A percentile compares a stretch with the other conserved stretches of the same genome.
Conservation (phyloP, 2,888 invertebrate species). For the Ganaspis brasiliensis region DNA sequence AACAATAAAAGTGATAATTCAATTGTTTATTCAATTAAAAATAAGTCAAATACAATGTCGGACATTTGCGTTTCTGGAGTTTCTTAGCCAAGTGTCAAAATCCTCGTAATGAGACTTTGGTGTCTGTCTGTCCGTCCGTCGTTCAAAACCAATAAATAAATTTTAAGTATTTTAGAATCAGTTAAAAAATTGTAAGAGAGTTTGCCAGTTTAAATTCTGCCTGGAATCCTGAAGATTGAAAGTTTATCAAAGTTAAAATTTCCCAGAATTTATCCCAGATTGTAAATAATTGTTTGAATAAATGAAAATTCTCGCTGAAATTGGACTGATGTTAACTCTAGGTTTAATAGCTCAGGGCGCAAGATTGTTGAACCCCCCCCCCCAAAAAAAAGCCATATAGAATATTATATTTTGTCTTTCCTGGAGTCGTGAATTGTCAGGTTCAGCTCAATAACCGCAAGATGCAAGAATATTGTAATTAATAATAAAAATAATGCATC, state of each 20-base stretch:
- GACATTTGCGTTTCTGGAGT: too few species aligned
- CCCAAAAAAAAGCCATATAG: constrained; percentile 36
- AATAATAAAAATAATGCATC: constrained; percentile 31
- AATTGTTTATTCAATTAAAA: too few species aligned
- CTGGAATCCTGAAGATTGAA: constrained; percentile 5
- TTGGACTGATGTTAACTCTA: constrained; percentile 20
- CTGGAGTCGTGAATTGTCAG: constrained; percentile 22
- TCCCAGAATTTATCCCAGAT: constrained; percentile 2
- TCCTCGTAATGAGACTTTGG: too few species aligned
- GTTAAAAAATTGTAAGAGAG: too few species aligned
- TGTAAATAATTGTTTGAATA: constrained; percentile 28
- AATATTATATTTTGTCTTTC: constrained; percentile 37
- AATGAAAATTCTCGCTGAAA: constrained; percentile 22
- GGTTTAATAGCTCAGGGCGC: constrained; percentile 39
- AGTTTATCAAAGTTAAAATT: constrained; percentile 27
- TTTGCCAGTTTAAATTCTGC: too few species aligned
- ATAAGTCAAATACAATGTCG: too few species aligned
- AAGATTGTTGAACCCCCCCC: constrained; percentile 32
- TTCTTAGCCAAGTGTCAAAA: too few species aligned
- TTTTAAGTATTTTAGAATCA: too few species aligned
- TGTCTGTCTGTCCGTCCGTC: too few species aligned
- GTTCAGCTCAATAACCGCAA: constrained; percentile 16
- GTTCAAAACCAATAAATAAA: too few species aligned
- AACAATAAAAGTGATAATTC: too few species aligned
- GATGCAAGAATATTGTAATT: constrained; percentile 9